Base-by-base conservation (phyloP, 2,113 vertebrate genomes). In the Brachyhypopomus gauderio region DNA sequence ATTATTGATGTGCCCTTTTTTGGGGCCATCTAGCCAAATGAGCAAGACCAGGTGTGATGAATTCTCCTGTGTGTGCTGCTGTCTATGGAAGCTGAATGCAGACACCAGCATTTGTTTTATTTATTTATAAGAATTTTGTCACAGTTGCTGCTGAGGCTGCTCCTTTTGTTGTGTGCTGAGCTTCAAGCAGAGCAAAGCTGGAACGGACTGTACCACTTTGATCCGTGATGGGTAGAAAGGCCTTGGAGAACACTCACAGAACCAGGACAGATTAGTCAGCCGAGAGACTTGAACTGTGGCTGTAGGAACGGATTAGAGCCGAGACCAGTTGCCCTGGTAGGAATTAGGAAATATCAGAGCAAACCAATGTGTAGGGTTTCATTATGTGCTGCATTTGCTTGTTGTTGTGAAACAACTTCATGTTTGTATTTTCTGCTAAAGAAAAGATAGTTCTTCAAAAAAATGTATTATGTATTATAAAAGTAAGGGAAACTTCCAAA, bases 1-100 rank as follows among this genome's bases (percentile, higher is more conserved):
- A 79, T 80, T 79, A 80, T 84, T 79, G 55, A 84, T 84, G 70
- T 22, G 60, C 22, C 16, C 11, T 45, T 78, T 75, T 22, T 17
- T n/a, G 23, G 45, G 62, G 20, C 22, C 17, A 59, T 78, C 75
- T 66, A 25, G 62, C 48, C 58, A 48, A 74, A 75, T 17, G 27
- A 75, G 67, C 59, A 4, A 20, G 19, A 19, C 30, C 1, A 14
- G 23, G n/a, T 41, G 52, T 41, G 59, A 20, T 16, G 9, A 2
- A 23, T 62, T 73, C 70, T 23, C 19, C 34, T 14, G 4, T 30
- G 58, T 48, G 11, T 16, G 11, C 7, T 16, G 11, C 7, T 22
- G 58, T 17, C 30, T 70, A 45, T 36, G 38, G 41, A 7, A 9
- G 12, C 48, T n/a, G 25, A 25, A 79, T 45, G 17, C 36, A 76